These are phyloP conservation scores for Hypotaenidia philippensis DNA, from an alignment of 2,797 vertebrate genomes.

Conservation along the genomic window DNA sequence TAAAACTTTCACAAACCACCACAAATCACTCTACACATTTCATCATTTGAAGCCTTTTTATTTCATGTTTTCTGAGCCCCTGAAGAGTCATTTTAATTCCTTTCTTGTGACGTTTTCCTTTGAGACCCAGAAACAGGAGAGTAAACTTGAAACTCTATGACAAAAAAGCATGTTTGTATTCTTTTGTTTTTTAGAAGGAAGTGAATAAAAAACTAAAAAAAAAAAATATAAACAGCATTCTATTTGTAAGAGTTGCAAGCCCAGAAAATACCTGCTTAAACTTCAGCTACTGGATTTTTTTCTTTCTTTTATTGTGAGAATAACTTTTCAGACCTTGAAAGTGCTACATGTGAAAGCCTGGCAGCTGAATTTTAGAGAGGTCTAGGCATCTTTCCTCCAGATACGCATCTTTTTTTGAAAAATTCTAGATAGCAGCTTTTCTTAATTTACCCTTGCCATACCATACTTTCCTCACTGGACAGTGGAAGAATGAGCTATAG, in stretches of 20 bases:
- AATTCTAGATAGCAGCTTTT: neutral
- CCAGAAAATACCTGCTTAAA: neutral
- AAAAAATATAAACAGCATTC: neutral
- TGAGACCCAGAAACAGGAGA: constrained; percentile 53
- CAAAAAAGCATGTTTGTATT: constrained; percentile 56
- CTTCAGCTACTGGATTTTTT: neutral
- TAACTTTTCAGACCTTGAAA: neutral
- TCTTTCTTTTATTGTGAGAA: neutral
- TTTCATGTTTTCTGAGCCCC: constrained; percentile 65
- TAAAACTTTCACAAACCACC: constrained; percentile 62
- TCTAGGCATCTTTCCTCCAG: neutral
- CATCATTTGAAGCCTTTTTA: constrained; percentile 69
- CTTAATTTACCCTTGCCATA: neutral
- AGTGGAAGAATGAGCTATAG: neutral
- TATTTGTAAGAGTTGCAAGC: neutral
- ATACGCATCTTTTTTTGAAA: neutral
- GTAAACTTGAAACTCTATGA: constrained; percentile 61
- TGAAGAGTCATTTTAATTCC: constrained; percentile 69
- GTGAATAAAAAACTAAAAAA: accelerated
- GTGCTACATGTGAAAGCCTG: neutral
- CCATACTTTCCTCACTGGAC: neutral
- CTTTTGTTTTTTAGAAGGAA: constrained; percentile 27
- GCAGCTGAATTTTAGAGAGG: neutral
- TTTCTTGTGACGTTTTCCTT: constrained; percentile 67
- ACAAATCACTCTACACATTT: constrained; percentile 66